Evolutionary conservation across 2,113 vertebrate species (phyloP).

Genomic region (Oophaga pumilio): DNA sequence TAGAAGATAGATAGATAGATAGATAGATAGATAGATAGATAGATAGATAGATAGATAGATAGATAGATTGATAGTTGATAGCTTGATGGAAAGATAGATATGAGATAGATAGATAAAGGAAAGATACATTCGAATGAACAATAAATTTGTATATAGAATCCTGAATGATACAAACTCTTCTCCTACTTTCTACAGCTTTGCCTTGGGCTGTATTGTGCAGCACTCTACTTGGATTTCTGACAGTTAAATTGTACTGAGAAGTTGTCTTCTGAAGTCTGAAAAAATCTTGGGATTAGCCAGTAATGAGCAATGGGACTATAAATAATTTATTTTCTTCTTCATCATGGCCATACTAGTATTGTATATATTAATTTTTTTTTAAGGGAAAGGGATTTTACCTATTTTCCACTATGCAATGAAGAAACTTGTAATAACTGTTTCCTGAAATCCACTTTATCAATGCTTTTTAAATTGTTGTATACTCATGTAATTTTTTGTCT

Average conservation of each 20-base stretch:
- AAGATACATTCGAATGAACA: neutral
- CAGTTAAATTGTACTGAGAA: neutral
- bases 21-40: no score
- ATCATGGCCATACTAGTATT: neutral
- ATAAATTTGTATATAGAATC: neutral
- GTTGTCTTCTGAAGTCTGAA: neutral
- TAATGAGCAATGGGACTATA: constrained; percentile 6
- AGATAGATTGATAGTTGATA: no score
- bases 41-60: no score
- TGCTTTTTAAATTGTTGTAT: neutral
- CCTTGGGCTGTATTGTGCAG: constrained; percentile 6
- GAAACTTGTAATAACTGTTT: neutral
- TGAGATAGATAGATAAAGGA: neutral
- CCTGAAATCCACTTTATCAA: neutral
- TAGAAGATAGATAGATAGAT: no score
- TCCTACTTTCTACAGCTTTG: neutral
- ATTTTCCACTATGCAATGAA: neutral
- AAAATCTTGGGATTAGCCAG: neutral
- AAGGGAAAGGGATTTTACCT: neutral
- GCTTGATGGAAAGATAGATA: no score
- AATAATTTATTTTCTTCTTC: constrained; percentile 10
- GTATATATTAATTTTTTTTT: constrained; percentile 5
- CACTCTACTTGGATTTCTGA: neutral
- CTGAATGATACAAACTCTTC: neutral
- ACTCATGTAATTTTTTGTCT: neutral